phyloP scores from a whole-genome alignment of 2,113 vertebrate species.

The Abramis brama region DNA sequence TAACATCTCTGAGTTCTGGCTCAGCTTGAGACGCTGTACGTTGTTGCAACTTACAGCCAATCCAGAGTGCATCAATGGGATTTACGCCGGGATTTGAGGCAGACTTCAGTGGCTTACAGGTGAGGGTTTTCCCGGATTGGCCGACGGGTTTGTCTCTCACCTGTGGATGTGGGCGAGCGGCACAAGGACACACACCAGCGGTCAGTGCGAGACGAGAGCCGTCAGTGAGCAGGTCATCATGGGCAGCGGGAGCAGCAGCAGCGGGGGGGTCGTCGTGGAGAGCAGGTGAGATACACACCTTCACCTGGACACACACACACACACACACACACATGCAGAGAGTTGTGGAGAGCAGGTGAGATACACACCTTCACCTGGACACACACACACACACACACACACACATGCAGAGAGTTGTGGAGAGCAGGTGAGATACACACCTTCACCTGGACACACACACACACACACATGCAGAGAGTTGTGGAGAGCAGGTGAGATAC shows the following conservation, averaged over 20 bases:
- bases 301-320: background rate
- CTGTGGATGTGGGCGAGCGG: conserved; percentile 57
- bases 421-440: no score
- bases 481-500: background rate
- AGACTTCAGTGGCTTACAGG: conserved; percentile 62
- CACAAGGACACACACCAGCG: conserved; percentile 21
- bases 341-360: no score
- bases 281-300: conserved; percentile 49
- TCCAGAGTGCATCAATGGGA: conserved; percentile 48
- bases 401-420: no score
- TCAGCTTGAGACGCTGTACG: background rate
- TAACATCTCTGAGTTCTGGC: background rate
- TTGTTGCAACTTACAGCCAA: background rate
- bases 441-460: background rate
- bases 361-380: no score
- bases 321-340: no score
- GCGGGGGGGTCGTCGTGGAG: conserved; percentile 48
- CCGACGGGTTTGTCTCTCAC: conserved; percentile 62
- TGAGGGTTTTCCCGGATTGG: conserved; percentile 37
- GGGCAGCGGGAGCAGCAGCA: conserved; percentile 73
- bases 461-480: no score
- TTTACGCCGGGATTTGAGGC: conserved; percentile 58
- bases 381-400: no score
- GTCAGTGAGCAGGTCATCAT: conserved; percentile 55
- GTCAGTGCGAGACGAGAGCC: background rate